Conservation (phyloP, 1,140 invertebrate genomes). For the Melanaphis sacchari region DNA sequence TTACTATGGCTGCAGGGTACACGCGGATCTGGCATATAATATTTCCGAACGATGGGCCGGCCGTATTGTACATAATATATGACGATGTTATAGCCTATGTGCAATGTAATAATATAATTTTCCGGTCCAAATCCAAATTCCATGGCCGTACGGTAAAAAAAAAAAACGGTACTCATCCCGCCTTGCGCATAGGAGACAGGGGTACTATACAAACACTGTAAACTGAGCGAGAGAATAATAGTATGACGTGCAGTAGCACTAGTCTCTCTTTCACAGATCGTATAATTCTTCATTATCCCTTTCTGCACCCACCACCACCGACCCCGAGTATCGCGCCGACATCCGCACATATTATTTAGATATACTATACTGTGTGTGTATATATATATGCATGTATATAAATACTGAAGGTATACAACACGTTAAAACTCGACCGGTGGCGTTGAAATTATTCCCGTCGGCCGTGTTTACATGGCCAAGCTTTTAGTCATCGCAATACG, state of each 20-base stretch:
- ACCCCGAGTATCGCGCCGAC: not conserved
- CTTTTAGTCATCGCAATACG: not conserved
- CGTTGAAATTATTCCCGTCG: slow-evolving; percentile 15
- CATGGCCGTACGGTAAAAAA: not conserved
- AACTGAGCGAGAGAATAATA: not conserved
- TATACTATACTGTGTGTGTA: not conserved
- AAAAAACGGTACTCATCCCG: not conserved
- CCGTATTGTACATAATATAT: not conserved
- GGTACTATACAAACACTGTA: not conserved
- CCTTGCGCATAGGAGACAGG: not conserved
- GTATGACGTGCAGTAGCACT: not conserved
- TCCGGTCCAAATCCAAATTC: not conserved
- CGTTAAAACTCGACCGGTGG: slow-evolving; percentile 37
- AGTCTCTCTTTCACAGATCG: not conserved
- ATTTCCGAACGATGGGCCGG: not conserved
- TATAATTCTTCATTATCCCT: slow-evolving; percentile 24
- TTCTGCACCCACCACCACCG: not conserved
- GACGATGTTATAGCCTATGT: not conserved
- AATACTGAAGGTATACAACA: not conserved
- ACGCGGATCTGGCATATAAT: not conserved
- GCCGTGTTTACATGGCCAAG: slow-evolving; percentile 39
- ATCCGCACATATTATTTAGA: not conserved
- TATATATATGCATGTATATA: not conserved
- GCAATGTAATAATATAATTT: not conserved
- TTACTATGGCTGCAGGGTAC: not conserved